phyloP scores from a whole-genome alignment of 2,113 vertebrate species.

The Mus musculus region DNA sequence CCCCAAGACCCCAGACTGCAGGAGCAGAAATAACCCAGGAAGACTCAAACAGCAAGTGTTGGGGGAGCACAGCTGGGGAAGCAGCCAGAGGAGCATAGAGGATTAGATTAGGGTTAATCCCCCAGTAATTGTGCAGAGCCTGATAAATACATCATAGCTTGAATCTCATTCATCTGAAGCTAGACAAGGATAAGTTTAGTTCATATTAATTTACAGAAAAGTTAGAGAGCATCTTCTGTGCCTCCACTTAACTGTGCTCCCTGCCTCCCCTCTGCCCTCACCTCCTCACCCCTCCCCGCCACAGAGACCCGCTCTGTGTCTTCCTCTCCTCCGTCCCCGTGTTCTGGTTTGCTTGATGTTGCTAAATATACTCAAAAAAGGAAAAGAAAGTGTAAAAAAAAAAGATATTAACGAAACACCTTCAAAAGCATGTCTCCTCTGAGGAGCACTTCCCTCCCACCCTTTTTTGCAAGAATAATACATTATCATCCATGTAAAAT shows the following conservation, averaged over 20 bases:
- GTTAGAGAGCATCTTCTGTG: not conserved
- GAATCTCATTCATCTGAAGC: too few species aligned
- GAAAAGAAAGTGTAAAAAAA: conserved; percentile 4
- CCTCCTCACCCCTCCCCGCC: too few species aligned
- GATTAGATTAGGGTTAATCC: too few species aligned
- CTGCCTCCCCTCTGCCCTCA: not conserved
- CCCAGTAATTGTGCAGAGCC: too few species aligned
- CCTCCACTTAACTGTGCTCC: not conserved
- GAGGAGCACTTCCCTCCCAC: not conserved
- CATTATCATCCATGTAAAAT: conserved; percentile 50
- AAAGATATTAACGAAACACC: conserved; percentile 14
- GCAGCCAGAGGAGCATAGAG: too few species aligned
- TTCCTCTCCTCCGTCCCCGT: not conserved
- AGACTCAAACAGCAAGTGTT: too few species aligned
- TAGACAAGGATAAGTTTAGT: too few species aligned
- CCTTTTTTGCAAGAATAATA: conserved; percentile 44
- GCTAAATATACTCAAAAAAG: conserved; percentile 17
- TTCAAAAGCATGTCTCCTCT: not conserved
- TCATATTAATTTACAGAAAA: not conserved
- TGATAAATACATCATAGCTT: too few species aligned
- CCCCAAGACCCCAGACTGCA: too few species aligned
- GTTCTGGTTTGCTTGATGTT: not conserved
- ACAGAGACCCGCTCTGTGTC: not conserved
- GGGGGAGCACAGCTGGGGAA: too few species aligned
- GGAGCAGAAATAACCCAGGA: too few species aligned